Evolutionary conservation across 2,113 vertebrate genomes (phyloP).

Genomic region (Periophthalmodon schlosseri): DNA sequence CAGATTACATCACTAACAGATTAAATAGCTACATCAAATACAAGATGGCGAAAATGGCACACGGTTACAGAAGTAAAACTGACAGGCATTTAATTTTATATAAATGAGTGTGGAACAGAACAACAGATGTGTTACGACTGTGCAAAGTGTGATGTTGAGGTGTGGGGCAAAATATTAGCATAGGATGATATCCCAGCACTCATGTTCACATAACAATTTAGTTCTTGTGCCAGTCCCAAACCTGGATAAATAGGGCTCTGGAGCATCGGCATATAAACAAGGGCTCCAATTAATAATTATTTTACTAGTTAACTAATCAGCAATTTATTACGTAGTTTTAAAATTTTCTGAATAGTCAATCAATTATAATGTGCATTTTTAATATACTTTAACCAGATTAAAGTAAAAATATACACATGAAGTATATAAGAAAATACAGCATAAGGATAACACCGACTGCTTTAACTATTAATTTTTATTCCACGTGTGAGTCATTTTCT

Average conservation of each 20-base stretch:
- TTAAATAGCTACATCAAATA: constrained; percentile 33
- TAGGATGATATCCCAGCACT: not conserved
- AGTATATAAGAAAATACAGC: too few relatives aligned
- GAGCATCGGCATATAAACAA: not conserved
- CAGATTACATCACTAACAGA: constrained; percentile 27
- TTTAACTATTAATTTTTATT: not conserved
- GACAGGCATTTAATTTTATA: constrained; percentile 22
- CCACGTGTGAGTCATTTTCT: not conserved
- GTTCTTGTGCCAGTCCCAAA: not conserved
- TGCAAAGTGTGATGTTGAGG: constrained; percentile 11
- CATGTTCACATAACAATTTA: not conserved
- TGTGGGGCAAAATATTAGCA: constrained; percentile 13
- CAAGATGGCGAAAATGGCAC: constrained; percentile 38
- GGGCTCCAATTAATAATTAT: too few relatives aligned
- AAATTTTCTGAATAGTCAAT: too few relatives aligned
- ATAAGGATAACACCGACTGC: not conserved
- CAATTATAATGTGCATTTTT: too few relatives aligned
- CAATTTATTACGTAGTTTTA: not conserved
- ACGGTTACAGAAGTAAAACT: constrained; percentile 26
- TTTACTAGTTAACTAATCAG: not conserved
- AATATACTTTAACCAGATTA: not conserved
- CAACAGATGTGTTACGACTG: constrained; percentile 28
- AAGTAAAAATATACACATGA: too few relatives aligned
- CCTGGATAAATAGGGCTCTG: not conserved
- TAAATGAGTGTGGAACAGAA: constrained; percentile 35